Conservation (phyloP, 2,888 invertebrate species). For the Idaea biselata region DNA sequence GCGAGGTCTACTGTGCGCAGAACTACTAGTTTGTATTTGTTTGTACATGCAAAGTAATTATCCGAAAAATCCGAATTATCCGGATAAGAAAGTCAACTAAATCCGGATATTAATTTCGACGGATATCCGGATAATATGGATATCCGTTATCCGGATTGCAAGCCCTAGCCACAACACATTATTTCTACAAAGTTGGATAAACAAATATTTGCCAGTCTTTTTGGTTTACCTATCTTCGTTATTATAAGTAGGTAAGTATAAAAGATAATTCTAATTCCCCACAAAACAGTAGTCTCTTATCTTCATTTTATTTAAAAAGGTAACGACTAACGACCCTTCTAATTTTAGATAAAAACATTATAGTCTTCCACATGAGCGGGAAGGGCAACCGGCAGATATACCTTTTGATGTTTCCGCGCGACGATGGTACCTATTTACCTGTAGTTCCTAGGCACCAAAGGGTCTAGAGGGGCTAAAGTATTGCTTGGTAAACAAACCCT, state of each 20-base stretch:
- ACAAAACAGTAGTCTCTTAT: not conserved
- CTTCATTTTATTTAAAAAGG: conserved; percentile 3
- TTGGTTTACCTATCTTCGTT: too few relatives aligned
- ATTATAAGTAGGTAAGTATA: not conserved
- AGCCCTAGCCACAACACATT: too few relatives aligned
- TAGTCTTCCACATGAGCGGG: not conserved
- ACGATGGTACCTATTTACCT: conserved; percentile 48
- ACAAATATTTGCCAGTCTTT: too few relatives aligned
- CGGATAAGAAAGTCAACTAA: too few relatives aligned
- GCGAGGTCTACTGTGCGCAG: too few relatives aligned
- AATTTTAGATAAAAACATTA: conserved; percentile 15
- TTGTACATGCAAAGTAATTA: too few relatives aligned
- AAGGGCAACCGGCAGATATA: not conserved
- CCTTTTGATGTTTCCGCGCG: conserved; percentile 8
- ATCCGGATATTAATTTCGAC: too few relatives aligned
- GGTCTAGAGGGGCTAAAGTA: conserved; percentile 12
- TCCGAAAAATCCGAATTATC: too few relatives aligned
- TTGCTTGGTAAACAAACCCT: conserved; percentile 35
- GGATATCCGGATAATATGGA: too few relatives aligned
- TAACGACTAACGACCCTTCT: conserved; percentile 11
- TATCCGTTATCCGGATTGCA: too few relatives aligned
- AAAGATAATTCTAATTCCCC: not conserved
- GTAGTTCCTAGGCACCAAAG: conserved; percentile 7
- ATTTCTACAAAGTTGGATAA: too few relatives aligned
- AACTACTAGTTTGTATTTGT: too few relatives aligned